Evolutionary conservation across 2,113 vertebrate genomes (phyloP), one percentile per base, ranked within the genome.

Genomic region (Seriola quinqueradiata): DNA sequence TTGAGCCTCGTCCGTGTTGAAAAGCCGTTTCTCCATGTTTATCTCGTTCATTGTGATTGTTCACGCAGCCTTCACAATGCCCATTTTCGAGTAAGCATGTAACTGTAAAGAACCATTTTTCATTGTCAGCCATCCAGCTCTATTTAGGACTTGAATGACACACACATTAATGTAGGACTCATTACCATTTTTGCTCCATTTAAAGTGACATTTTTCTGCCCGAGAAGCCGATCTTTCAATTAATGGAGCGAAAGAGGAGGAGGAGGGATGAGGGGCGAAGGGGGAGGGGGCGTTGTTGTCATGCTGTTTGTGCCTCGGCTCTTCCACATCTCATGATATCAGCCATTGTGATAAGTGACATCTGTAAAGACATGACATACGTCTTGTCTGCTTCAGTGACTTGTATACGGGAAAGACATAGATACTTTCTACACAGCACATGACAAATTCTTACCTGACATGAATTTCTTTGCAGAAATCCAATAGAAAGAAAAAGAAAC

Each of bases 111-210:
- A 28, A 42, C 52, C 28, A 14, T 72, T 61, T 85, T 46, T 77
- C 67, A 57, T 73, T 23, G 19, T 87, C 76, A 74, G 32, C 61
- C 68, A 77, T 78, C 58, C 50, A 66, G 81, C 68, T 83, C 59
- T 80, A 36, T 84, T 89, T 80, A 82, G 57, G 81, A 82, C 69
- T 64, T 70, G 36, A 92, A 81, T 80, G 61, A 72, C 87, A 86
- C 65, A 63, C 71, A 57, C 65, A 82, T 74, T 87, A 84, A 81
- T 79, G 67, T 40, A 70, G 84, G 71, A 82, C 81, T 86, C 83
- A 85, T 88, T 89, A 88, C 77, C 81, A 79, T 89, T 91, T 28
- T 89, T 84, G 68, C 83, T 84, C 87, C 59, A 87, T 92, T 92
- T 91, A 87, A 83, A 87, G 79, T 36, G n/a, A 69, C 68, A 82